Evolutionary conservation across 2,113 vertebrate genomes (phyloP).

Genomic region (Pachypanchax playfairii): DNA sequence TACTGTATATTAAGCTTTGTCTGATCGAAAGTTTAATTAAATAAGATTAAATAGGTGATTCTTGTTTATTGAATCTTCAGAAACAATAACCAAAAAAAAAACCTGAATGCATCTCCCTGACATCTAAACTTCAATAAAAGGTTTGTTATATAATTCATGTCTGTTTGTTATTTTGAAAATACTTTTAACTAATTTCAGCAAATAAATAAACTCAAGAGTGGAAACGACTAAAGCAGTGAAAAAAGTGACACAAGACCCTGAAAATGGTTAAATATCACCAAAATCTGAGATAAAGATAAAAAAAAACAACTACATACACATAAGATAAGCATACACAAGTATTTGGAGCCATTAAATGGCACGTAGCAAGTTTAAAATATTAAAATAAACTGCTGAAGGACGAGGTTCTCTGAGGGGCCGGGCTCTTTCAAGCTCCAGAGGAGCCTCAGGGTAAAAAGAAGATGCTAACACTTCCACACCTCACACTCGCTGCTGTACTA

Average conservation of each 20-base stretch:
- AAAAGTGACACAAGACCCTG: neutral
- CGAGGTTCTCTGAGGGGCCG: neutral
- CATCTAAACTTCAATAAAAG: conserved; percentile 5
- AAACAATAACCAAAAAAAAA: neutral
- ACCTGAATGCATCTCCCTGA: neutral
- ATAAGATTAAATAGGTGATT: neutral
- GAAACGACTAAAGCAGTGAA: conserved; percentile 1
- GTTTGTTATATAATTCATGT: conserved; percentile 10
- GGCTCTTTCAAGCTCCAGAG: neutral
- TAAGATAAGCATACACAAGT: neutral
- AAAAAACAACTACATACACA: neutral
- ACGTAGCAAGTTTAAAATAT: conserved; percentile 1
- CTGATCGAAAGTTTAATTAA: neutral
- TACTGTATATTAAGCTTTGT: no score
- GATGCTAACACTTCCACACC: conserved; percentile 5
- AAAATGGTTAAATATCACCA: neutral
- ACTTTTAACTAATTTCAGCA: neutral
- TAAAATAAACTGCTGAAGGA: neutral
- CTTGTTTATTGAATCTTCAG: conserved; percentile 1
- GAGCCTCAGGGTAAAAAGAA: neutral
- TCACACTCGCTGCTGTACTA: neutral
- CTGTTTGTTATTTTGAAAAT: conserved; percentile 4
- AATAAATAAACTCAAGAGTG: no score
- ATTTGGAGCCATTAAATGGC: no score
- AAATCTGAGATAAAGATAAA: neutral